Conservation (phyloP, 2,888 invertebrate genomes). For the Drosophila testacea region DNA sequence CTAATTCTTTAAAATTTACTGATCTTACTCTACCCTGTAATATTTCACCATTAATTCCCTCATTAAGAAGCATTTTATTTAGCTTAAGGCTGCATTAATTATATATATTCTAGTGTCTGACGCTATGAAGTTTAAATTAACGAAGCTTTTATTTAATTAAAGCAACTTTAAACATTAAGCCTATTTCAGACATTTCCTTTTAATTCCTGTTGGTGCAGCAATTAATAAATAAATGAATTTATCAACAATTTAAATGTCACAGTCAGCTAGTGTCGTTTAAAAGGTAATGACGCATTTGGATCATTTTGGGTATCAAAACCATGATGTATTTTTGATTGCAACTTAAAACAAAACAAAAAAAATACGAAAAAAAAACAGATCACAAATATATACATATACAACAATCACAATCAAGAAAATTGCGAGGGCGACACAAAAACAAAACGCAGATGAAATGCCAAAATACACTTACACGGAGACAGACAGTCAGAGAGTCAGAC, state of each 20-base stretch:
- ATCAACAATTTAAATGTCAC: conserved; percentile 4
- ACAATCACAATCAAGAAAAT: conserved; percentile 64
- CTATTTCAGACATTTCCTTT: no score
- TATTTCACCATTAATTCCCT: no score
- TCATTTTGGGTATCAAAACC: conserved; percentile 38
- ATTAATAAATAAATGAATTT: not conserved
- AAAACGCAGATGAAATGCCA: conserved; percentile 68
- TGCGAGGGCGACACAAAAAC: conserved; percentile 64
- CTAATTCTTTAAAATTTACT: no score
- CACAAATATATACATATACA: conserved; percentile 18
- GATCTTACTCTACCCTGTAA: no score
- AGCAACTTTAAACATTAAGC: not conserved
- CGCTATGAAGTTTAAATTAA: no score
- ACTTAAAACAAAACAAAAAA: conserved; percentile 38
- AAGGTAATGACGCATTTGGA: conserved; percentile 30
- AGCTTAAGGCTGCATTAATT: no score
- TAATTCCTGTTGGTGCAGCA: no score
- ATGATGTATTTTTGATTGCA: conserved; percentile 78
- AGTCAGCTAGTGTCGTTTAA: conserved; percentile 31
- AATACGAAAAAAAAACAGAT: not conserved
- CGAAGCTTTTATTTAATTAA: not conserved
- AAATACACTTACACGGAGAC: conserved; percentile 30
- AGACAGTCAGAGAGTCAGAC: conserved; percentile 9
- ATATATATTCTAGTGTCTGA: no score
- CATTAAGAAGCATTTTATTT: no score